Evolutionary conservation across 2,797 vertebrate genomes (phyloP), one percentile per base, ranked within the genome.

Genomic region (Platyrinchus mystaceus): DNA sequence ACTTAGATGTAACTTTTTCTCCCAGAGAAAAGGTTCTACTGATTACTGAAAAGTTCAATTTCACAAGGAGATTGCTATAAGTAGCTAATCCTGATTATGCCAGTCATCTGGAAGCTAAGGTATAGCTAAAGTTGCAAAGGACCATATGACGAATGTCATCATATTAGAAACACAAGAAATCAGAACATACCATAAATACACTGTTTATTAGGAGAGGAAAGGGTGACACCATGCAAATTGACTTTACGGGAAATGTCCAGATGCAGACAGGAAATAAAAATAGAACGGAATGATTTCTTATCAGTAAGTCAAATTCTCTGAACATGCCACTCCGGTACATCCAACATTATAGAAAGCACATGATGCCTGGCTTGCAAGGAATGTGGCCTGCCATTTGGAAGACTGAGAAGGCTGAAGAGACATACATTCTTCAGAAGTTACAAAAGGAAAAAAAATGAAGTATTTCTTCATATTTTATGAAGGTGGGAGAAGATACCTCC

Each of bases 241-340:
- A 79, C 90, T 84, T 78, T 46, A 75, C 0, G 1, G 34, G 53
- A 69, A 92, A 92, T 22, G 21, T 83, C 75, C 79, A 91, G 60
- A 93, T 30, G 39, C 56, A 90, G 71, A 89, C 30, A 74, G 43
- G 71, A 93, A 92, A 87, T 71, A 91, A 95, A 97, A 95, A 92
- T 93, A 97, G 94, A 94, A 95, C 81, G 79, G 92, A 94, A 95
- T 90, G 21, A 89, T 91, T 96, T 89, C 87, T 96, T 95, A 95
- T 95, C 94, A 91, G 64, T 39, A 75, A 50, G 60, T 56, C 46
- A 53, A 87, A 74, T 64, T 95, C 78, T 80, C 75, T 43, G 56
- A 87, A 66, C 78, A 71, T 14, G 70, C 39, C 90, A 79, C 49
- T 56, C 44, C 56, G 77, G 70, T 58, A 83, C 68, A 83, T 82